Conservation (phyloP, 1,140 invertebrate genomes). For the Mesaphorura yosii region DNA sequence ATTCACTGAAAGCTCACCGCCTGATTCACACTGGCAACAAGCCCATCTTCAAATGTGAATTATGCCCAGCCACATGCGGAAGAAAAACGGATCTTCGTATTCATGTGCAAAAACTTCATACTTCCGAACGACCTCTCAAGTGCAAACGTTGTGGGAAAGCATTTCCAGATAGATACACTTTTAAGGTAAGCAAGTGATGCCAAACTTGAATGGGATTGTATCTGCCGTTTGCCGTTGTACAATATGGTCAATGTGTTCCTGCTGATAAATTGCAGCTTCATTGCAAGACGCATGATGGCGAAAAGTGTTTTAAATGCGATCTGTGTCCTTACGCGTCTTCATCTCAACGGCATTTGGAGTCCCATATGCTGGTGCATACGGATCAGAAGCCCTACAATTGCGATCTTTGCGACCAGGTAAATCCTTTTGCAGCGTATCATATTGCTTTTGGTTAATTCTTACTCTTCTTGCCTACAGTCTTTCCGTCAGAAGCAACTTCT, state of each 20-base stretch:
- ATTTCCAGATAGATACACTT: conserved; percentile 69
- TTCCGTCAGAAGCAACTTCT: conserved; percentile 83
- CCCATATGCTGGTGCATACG: conserved; percentile 90
- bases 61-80: conserved; percentile 92
- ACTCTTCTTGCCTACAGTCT: conserved; percentile 37
- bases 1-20: conserved; percentile 87
- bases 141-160: conserved; percentile 87
- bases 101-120: conserved; percentile 92
- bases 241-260: not conserved
- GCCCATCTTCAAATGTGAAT: conserved; percentile 85
- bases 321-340: conserved; percentile 89
- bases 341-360: conserved; percentile 82
- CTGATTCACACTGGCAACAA: conserved; percentile 90
- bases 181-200: conserved; percentile 38
- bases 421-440: conserved; percentile 1
- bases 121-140: conserved; percentile 76
- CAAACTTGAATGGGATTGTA: not conserved
- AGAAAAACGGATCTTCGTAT: conserved; percentile 92
- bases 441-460: conserved; percentile 2
- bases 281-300: conserved; percentile 84
- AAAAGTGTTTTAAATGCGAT: conserved; percentile 94
- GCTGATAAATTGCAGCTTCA: conserved; percentile 43
- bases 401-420: conserved; percentile 61
- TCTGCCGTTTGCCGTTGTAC: not conserved
- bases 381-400: conserved; percentile 82